phyloP scores from a whole-genome alignment of 2,113 vertebrate species.

The Protobothrops flavoviridis region DNA sequence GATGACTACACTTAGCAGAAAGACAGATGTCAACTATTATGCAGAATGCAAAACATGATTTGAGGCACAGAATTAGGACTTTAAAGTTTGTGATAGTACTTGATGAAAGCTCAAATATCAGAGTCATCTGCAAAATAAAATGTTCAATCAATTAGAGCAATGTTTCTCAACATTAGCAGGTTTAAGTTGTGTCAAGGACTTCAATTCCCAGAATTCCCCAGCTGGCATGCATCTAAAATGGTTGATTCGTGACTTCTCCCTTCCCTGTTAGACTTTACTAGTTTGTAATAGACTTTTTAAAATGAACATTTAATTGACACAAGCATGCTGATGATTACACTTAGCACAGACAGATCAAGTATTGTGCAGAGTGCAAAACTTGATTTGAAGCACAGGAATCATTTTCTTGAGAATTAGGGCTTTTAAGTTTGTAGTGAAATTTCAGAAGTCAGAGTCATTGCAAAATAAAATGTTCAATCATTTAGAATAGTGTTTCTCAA shows the following conservation, averaged over 20 bases:
- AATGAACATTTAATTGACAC: neutral
- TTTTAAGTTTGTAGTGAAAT: neutral
- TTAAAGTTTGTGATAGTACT: neutral
- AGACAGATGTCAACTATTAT: neutral
- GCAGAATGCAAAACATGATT: neutral
- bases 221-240: neutral
- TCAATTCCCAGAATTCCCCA: neutral
- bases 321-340: neutral
- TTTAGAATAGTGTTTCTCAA: neutral
- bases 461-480: neutral
- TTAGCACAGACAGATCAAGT: neutral
- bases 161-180: neutral
- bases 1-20: neutral
- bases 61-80: neutral
- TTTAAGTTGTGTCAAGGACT: neutral
- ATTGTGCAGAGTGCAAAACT: neutral
- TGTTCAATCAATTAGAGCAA: neutral
- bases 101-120: neutral
- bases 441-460: neutral
- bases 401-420: neutral
- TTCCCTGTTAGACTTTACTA: neutral
- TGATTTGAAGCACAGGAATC: neutral
- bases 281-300: neutral
- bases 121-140: neutral
- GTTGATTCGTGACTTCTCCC: neutral